Evolutionary conservation across 2,888 invertebrate species (phyloP), one percentile per base, ranked within the genome.

Genomic region (Platypus cylindrus): DNA sequence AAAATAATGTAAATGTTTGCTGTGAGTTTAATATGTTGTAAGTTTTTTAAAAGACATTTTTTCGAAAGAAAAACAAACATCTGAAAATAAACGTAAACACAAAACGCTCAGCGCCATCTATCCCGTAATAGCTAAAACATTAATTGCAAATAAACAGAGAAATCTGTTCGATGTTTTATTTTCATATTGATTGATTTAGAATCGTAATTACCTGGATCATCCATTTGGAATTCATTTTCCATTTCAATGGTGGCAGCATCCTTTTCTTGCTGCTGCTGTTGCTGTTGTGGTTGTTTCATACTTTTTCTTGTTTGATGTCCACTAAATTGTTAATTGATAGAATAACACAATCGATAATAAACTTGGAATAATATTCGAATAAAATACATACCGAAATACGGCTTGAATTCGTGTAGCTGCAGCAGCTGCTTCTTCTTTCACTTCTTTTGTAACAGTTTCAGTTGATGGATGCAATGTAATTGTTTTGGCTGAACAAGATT

Each of bases 401-500:
- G 89, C 87, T 60, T 90, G 89, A 65, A 89, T 89, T 68, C 82
- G 86, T 32, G 78, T 79, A 44, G 86, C 87, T 45, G 89, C 89
- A 45, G 73, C 65, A 42, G 71, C 70, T 48, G 16, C 50, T 34
- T 43, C 15, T 40, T 22, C 33, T 46, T 47, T 35, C 40, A 46
- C 32, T 36, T 29, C 24, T 20, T 13, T 29, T 12, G 45, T 49
- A 25, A 51, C 47, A 26, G 52, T 45, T 27, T 49, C 51, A 48
- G 51, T 56, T 33, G 53, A 52, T n/a, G n/a, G n/a, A 30, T 51
- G 49, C 31, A 57, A 39, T 15, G 56, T 56, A 40, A 59, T 50
- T 33, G 59, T 58, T 43, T 53, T 54, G n/a, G 58, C 57, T 17
- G 59, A 59, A 13, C 51, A 48, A 16, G 56, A 48, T 47, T 53